These are phyloP conservation scores for Battus philenor DNA, from an alignment of 1,140 invertebrate species.

Conservation along the genomic window DNA sequence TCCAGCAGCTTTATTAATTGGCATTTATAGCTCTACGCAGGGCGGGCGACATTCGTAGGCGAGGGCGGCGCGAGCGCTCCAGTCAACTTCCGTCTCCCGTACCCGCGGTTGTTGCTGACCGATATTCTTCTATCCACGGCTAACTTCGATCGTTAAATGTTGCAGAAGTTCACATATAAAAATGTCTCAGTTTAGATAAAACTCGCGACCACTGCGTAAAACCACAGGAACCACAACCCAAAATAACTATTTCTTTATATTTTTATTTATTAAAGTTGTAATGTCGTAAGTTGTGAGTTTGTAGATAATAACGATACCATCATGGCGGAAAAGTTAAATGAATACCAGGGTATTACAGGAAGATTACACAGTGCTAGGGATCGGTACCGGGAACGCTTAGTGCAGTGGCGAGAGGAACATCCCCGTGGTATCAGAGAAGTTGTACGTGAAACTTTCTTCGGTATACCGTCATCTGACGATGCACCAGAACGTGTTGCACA, in stretches of 20 bases:
- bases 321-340: slow-evolving; percentile 85
- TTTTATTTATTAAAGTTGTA: neutral
- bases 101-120: slow-evolving; percentile 16
- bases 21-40: slow-evolving; percentile 23
- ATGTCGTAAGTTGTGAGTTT: neutral
- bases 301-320: slow-evolving; percentile 16
- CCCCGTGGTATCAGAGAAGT: slow-evolving; percentile 68
- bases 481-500: slow-evolving; percentile 54
- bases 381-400: slow-evolving; percentile 77
- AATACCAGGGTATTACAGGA: slow-evolving; percentile 86
- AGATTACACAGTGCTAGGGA: slow-evolving; percentile 82
- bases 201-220: too few relatives aligned
- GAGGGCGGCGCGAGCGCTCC: slow-evolving; percentile 56
- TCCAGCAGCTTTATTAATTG: slow-evolving; percentile 34
- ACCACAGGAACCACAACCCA: too few relatives aligned
- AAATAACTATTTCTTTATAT: too few relatives aligned
- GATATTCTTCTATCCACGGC: neutral
- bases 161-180: slow-evolving; percentile 2
- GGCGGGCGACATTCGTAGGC: slow-evolving; percentile 38
- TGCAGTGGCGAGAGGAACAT: slow-evolving; percentile 77
- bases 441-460: slow-evolving; percentile 52
- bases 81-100: slow-evolving; percentile 48
- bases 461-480: slow-evolving; percentile 65
- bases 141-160: slow-evolving; percentile 16
- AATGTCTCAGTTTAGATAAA: slow-evolving; percentile 3